Conservation (phyloP, 2,113 vertebrate species). For the Odontophorus gujanensis region DNA sequence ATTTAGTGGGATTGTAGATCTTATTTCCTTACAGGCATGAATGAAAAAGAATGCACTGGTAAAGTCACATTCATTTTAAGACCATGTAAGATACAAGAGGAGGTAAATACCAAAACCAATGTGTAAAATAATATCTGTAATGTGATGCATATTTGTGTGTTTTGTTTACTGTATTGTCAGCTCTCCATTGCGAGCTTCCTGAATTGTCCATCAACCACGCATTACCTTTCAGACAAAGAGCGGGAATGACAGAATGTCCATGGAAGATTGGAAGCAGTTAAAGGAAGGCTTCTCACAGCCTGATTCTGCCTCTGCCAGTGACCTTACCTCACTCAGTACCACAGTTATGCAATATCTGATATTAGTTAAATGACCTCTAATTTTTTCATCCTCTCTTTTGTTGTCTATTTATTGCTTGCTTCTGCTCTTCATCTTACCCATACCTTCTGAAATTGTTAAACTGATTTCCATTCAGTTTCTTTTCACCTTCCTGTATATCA, state of each 20-base stretch:
- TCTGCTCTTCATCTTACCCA: constrained; percentile 41
- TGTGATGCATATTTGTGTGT: neutral
- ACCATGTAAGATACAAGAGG: neutral
- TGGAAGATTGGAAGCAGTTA: neutral
- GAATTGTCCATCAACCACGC: neutral
- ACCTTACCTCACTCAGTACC: neutral
- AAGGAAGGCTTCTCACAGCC: neutral
- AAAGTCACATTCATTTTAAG: neutral
- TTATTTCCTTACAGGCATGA: neutral
- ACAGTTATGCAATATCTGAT: neutral
- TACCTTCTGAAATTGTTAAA: neutral
- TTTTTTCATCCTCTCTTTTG: neutral
- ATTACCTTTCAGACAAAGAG: neutral
- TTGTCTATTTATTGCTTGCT: constrained; percentile 14
- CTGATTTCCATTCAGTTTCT: constrained; percentile 53
- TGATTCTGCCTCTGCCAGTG: neutral
- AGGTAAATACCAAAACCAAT: neutral
- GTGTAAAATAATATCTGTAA: neutral
- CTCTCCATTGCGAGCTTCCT: neutral
- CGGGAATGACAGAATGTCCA: neutral
- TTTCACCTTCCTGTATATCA: constrained; percentile 52
- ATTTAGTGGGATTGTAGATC: neutral
- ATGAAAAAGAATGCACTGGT: neutral
- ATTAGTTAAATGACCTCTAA: neutral
- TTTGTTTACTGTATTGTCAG: neutral